These are phyloP conservation scores for Trididemnum miniatum DNA, from an alignment of 23 tunicate species.

Conservation along the genomic window DNA sequence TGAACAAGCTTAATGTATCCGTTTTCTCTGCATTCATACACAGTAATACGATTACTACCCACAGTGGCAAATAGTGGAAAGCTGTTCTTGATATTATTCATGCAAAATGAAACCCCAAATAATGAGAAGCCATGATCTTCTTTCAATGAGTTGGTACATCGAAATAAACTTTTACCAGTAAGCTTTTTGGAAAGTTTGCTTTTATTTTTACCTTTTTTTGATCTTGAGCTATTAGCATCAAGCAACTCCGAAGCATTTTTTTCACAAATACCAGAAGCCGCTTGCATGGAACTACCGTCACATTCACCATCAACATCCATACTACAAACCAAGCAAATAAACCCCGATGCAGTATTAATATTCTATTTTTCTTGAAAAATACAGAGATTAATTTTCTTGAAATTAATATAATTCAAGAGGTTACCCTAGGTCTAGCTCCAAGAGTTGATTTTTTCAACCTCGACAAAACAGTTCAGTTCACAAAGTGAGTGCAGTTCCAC, in stretches of 20 bases:
- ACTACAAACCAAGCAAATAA: too few relatives aligned
- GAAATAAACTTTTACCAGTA: constrained; percentile 48
- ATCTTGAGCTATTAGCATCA: background rate
- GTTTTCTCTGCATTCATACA: constrained; percentile 94
- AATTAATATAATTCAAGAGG: too few relatives aligned
- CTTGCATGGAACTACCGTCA: too few relatives aligned
- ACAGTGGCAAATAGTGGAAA: constrained; percentile 94
- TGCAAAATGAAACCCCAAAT: constrained; percentile 88
- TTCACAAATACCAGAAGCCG: background rate
- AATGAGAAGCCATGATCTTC: constrained; percentile 95
- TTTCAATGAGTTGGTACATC: constrained; percentile 78
- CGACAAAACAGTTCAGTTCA: too few relatives aligned
- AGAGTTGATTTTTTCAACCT: too few relatives aligned
- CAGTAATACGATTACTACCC: constrained; percentile 81
- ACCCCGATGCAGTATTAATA: too few relatives aligned
- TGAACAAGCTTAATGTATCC: constrained; percentile 84
- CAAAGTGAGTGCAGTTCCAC: too few relatives aligned
- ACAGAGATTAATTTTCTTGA: too few relatives aligned
- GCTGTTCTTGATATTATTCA: constrained; percentile 27
- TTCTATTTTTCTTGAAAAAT: too few relatives aligned
- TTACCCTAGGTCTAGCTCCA: too few relatives aligned
- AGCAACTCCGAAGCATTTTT: background rate
- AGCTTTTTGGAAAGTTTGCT: constrained; percentile 60
- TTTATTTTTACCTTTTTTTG: constrained; percentile 54
- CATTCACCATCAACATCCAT: constrained; percentile 9